A percentile compares a stretch with the other conserved stretches of the same genome.
phyloP scores from a whole-genome alignment of 23 tunicate species.

The Aplidium turbinatum region DNA sequence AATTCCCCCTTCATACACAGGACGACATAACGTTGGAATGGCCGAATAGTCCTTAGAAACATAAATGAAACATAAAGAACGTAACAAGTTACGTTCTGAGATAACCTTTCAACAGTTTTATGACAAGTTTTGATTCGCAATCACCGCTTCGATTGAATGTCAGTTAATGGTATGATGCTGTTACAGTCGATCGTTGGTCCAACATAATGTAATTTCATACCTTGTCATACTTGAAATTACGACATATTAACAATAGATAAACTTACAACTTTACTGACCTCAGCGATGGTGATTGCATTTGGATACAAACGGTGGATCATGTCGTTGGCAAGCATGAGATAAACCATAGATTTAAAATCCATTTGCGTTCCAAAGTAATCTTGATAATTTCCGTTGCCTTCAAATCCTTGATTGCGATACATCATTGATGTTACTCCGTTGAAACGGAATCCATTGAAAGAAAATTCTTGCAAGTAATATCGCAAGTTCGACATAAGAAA shows the following conservation, averaged over 20 bases:
- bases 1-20: slow-evolving; percentile 85
- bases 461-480: slow-evolving; percentile 68
- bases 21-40: slow-evolving; percentile 89
- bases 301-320: slow-evolving; percentile 72
- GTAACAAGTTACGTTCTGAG: not conserved
- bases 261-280: too few species aligned
- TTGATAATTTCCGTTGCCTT: slow-evolving; percentile 35
- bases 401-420: slow-evolving; percentile 58
- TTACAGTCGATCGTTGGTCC: too few species aligned
- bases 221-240: too few species aligned
- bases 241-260: too few species aligned
- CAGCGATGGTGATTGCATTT: slow-evolving; percentile 68
- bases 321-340: slow-evolving; percentile 76
- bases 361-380: slow-evolving; percentile 88
- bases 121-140: too few species aligned
- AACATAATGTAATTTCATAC: too few species aligned
- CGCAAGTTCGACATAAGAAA: slow-evolving; percentile 78
- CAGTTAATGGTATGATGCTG: too few species aligned
- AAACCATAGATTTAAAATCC: slow-evolving; percentile 64
- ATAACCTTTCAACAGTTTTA: not conserved
- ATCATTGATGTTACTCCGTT: slow-evolving; percentile 83
- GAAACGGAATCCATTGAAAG: slow-evolving; percentile 86
- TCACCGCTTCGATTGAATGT: too few species aligned
- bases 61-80: not conserved
- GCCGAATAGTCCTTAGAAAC: slow-evolving; percentile 67